phyloP scores from a whole-genome alignment of 2,113 vertebrate genomes.

The Esox niger region DNA sequence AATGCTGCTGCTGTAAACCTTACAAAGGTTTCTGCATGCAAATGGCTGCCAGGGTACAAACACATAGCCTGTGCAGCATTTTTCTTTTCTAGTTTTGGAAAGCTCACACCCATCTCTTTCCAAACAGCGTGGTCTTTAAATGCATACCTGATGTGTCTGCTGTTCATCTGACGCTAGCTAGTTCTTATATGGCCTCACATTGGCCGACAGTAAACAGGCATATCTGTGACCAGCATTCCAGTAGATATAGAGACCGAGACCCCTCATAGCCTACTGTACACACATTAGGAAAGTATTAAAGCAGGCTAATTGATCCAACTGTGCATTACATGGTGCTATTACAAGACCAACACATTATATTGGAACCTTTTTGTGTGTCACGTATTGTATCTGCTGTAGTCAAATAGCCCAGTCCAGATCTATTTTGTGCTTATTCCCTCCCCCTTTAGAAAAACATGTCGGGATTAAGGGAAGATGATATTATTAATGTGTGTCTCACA shows the following conservation, averaged over 20 bases:
- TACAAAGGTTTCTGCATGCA: background rate
- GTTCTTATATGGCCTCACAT: slow-evolving; percentile 35
- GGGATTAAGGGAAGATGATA: too few relatives aligned
- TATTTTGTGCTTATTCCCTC: too few relatives aligned
- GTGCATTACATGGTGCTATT: too few relatives aligned
- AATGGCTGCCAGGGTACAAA: background rate
- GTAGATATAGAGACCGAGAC: background rate
- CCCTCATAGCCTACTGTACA: background rate
- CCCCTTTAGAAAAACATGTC: too few relatives aligned
- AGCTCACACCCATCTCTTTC: background rate
- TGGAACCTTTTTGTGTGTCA: too few relatives aligned
- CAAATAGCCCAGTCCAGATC: too few relatives aligned
- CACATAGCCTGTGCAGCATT: background rate
- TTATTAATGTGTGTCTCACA: too few relatives aligned
- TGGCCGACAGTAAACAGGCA: background rate
- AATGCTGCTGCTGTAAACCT: slow-evolving; percentile 10
- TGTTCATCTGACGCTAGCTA: slow-evolving; percentile 6
- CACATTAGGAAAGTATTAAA: background rate
- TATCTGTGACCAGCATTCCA: slow-evolving; percentile 27
- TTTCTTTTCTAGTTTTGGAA: slow-evolving; percentile 5
- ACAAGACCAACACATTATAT: background rate
- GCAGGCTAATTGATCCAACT: background rate
- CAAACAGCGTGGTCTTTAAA: slow-evolving; percentile 11
- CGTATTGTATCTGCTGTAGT: too few relatives aligned
- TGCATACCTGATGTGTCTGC: slow-evolving; percentile 18